Base-by-base conservation (phyloP, 2,797 vertebrate genomes). In the Alosa sapidissima region DNA sequence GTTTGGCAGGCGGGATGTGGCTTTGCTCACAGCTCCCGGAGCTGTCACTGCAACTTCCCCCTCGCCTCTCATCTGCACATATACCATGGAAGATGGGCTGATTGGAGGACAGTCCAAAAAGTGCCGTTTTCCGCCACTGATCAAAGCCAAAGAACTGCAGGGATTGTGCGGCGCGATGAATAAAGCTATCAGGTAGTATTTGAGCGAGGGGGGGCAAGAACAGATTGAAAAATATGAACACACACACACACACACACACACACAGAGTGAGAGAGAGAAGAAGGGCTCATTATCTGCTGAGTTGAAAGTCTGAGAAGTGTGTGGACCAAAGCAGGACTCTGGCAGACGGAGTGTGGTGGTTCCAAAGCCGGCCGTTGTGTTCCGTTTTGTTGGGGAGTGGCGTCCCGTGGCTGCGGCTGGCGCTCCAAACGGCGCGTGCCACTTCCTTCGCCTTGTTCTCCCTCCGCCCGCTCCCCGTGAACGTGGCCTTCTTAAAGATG, bases 151-250 rank as follows among this genome's bases (percentile, higher is more conserved):
- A 58, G 87, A 83, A 87, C 87, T 84, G 82, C 62, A 83, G 84
- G 84, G 88, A 86, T 86, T 52, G 83, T 85, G 83, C 84, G 0
- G 28, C 11, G 47, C 48, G 84, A 86, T 82, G 86, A 90, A 89
- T 90, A 88, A 88, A 89, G 86, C 87, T 84, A 86, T 87, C 86
- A 87, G 85, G 88, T 81, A 81, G 87, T 85, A 83, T 88, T 81
- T 89, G 87, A 91, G 88, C 86, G 41, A 86, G 81, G 81, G 54
- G 54, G 85, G 85, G 87, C 88, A 88, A 65, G 85, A 85, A 78
- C 68, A 75, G 68, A 75, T 75, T 75, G 68, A 45, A 75, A 36
- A 75, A 75, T 16, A 19, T 41, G 8, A 68, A 58, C 60, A 65
- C 60, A 65, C n/a, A 28, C 60, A 65, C 60, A 65, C 60, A 28